Evolutionary conservation across 2,113 vertebrate genomes (phyloP).

Genomic region (Megatriorchis doriae): DNA sequence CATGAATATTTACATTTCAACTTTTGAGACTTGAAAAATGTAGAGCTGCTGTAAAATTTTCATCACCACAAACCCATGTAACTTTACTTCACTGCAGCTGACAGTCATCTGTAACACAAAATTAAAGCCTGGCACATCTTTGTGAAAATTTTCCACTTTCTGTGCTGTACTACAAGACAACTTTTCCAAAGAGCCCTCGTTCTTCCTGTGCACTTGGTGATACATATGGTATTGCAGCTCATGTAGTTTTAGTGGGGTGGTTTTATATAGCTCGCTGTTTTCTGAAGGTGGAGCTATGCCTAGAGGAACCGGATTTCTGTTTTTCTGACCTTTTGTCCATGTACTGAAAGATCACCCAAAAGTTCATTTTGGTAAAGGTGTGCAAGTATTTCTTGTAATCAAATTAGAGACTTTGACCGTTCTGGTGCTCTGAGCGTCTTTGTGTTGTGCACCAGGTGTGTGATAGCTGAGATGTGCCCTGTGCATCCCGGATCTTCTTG

Average conservation of each 20-base stretch:
- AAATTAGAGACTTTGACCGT: neutral
- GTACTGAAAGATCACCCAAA: neutral
- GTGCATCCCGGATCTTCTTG: neutral
- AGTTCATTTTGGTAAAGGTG: neutral
- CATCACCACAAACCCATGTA: neutral
- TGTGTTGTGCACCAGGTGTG: neutral
- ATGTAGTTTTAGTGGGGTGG: neutral
- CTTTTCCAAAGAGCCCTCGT: neutral
- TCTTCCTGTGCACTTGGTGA: neutral
- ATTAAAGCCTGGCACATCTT: neutral
- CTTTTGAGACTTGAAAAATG: constrained; percentile 19
- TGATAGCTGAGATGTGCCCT: neutral
- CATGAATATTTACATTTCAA: constrained; percentile 45
- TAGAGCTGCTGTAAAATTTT: constrained; percentile 3
- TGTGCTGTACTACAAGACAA: neutral
- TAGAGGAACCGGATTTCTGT: neutral
- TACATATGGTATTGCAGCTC: neutral
- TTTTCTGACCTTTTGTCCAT: neutral
- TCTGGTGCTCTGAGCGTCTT: neutral
- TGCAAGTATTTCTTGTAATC: neutral
- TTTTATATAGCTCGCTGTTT: neutral
- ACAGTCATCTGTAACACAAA: neutral
- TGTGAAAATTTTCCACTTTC: neutral
- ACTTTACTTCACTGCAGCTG: neutral
- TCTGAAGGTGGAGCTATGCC: neutral